Evolutionary conservation across 2,888 invertebrate species (phyloP), one percentile per base, ranked within the genome.

Genomic region (Drosophila kuntzei): DNA sequence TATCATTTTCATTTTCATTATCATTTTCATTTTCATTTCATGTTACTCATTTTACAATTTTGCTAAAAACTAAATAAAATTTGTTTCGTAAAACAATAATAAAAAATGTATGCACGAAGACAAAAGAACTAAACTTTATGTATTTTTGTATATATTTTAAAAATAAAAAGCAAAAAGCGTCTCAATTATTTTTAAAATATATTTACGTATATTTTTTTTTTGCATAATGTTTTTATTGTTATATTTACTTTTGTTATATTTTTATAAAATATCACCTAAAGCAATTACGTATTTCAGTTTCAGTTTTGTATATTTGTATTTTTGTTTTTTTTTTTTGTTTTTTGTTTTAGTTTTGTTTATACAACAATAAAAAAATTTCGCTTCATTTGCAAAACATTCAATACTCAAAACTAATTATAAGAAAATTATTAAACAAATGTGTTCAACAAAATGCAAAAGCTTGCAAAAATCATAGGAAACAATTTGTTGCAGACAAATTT

Each of bases 241-340:
- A 51, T 54, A 67, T 79, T 70, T 79, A 68, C 55, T 72, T 79
- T 66, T 69, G 65, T 73, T 76, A 80, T 85, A 83, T 85, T 87
- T 86, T 87, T 85, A 86, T 85, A 87, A 86, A 86, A 90, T 90
- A 90, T 91, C 90, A 90, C 90, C 88, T 90, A 90, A 91, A 90
- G 89, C 89, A 90, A 90, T 89, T 91, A 90, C 90, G 90, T 91
- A 90, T 91, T 90, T 90, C 90, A 90, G 89, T 90, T 91, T 83
- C 80, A 82, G 71, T 85, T 86, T 89, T 87, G 71, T 76, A 62
- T 87, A n/a, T 71, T 60, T 75, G 39, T 37, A 36, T 67, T 55
- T 71, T 71, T 61, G 74, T 54, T 76, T 51, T 63, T 64, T 54
- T 54, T 39, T 49, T 72, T 71, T 68, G 66, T 25, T 16, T 63